phyloP scores from a whole-genome alignment of 2,797 vertebrate genomes.

The Megaceryle alcyon region DNA sequence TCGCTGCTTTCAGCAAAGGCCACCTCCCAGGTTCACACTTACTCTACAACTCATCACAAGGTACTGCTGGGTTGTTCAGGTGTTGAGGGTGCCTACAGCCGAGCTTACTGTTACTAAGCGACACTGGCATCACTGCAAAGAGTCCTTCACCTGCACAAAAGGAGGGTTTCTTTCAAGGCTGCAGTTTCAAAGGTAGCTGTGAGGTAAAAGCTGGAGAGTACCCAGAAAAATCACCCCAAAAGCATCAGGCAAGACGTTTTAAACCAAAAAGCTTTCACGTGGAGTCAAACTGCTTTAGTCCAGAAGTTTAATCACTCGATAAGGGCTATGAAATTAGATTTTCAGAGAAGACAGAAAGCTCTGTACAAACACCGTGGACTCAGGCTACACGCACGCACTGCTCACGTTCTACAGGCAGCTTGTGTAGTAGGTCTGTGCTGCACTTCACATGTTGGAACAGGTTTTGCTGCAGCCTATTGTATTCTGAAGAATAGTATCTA shows the following conservation, averaged over 20 bases:
- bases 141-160: not conserved
- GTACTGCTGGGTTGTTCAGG: not conserved
- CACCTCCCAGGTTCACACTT: not conserved
- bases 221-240: not conserved
- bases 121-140: not conserved
- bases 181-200: not conserved
- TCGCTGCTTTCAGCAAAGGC: not conserved
- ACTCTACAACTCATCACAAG: rapidly evolving
- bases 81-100: not conserved
- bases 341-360: not conserved
- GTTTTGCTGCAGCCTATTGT: not conserved
- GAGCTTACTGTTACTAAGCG: rapidly evolving
- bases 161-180: not conserved
- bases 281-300: not conserved
- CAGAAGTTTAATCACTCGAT: not conserved
- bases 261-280: not conserved
- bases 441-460: not conserved
- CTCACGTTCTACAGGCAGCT: not conserved
- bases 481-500: not conserved
- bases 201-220: not conserved
- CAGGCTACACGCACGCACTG: too few species aligned
- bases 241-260: not conserved
- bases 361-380: not conserved
- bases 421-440: not conserved
- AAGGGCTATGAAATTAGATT: not conserved